These are phyloP conservation scores for Lottia gigantea DNA, from an alignment of 2,888 invertebrate genomes.

Conservation along the genomic window DNA sequence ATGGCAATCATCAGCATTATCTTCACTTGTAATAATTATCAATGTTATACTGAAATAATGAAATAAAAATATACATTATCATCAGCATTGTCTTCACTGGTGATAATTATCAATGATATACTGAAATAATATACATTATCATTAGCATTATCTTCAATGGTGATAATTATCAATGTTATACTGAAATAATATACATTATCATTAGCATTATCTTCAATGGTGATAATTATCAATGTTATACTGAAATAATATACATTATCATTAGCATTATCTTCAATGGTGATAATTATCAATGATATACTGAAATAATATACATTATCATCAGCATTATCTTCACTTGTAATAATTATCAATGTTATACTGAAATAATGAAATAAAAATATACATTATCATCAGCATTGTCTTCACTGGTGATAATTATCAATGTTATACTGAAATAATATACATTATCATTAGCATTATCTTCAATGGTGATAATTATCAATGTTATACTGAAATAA, in stretches of 20 bases:
- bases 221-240: conserved; percentile 69
- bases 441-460: conserved; percentile 74
- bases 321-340: conserved; percentile 77
- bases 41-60: conserved; percentile 76
- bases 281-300: conserved; percentile 80
- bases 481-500: conserved; percentile 78
- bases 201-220: conserved; percentile 79
- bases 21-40: conserved; percentile 80
- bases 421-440: conserved; percentile 78
- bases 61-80: conserved; percentile 62
- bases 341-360: conserved; percentile 81
- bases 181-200: conserved; percentile 67
- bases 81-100: conserved; percentile 79
- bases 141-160: conserved; percentile 79
- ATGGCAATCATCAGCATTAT: conserved; percentile 75
- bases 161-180: conserved; percentile 80
- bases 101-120: conserved; percentile 81
- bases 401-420: conserved; percentile 80
- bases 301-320: conserved; percentile 74
- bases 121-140: conserved; percentile 67
- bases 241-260: neutral
- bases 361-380: conserved; percentile 73
- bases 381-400: conserved; percentile 75
- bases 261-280: conserved; percentile 79
- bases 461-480: conserved; percentile 80